These are phyloP conservation scores for Branchellion lobata DNA, from an alignment of 2,888 invertebrate genomes.

Conservation along the genomic window DNA sequence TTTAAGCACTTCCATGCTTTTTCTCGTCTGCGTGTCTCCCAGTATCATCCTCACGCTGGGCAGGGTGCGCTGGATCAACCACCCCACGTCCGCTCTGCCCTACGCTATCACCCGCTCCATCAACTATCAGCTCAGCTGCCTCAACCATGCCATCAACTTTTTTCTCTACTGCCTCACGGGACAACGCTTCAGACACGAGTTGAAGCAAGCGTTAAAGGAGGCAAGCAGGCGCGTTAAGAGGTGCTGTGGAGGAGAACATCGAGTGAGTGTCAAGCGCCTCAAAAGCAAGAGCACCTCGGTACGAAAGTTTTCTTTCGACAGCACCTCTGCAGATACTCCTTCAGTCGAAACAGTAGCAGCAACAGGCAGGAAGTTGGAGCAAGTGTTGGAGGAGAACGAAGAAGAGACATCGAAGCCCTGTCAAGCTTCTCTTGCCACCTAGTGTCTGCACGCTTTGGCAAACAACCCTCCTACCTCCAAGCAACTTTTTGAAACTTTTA, in stretches of 20 bases:
- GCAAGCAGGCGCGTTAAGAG: not conserved
- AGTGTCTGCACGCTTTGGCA: too few species aligned
- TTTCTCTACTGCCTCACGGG: slow-evolving; percentile 51
- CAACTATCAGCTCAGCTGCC: slow-evolving; percentile 49
- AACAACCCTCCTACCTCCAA: too few species aligned
- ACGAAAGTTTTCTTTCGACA: slow-evolving; percentile 1
- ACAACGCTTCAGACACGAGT: slow-evolving; percentile 48
- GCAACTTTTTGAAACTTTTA: too few species aligned
- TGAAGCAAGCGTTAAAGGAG: slow-evolving; percentile 41
- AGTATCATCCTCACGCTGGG: slow-evolving; percentile 51
- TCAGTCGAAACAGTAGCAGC: too few species aligned
- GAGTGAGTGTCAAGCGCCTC: not conserved
- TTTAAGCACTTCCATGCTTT: slow-evolving; percentile 50
- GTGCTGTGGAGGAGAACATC: not conserved
- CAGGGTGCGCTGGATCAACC: slow-evolving; percentile 48
- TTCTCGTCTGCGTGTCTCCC: slow-evolving; percentile 50
- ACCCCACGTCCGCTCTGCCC: slow-evolving; percentile 37
- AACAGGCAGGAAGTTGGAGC: not conserved
- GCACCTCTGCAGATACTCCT: not conserved
- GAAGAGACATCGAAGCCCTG: not conserved
- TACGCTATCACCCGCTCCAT: slow-evolving; percentile 49
- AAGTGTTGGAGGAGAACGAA: not conserved
- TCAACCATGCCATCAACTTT: slow-evolving; percentile 49
- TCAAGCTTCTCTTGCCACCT: too few species aligned
- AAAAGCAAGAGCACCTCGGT: not conserved